phyloP scores from a whole-genome alignment of 30 jellyfish, hydroid and myxozoan genomes.

The Hydra vulgaris region DNA sequence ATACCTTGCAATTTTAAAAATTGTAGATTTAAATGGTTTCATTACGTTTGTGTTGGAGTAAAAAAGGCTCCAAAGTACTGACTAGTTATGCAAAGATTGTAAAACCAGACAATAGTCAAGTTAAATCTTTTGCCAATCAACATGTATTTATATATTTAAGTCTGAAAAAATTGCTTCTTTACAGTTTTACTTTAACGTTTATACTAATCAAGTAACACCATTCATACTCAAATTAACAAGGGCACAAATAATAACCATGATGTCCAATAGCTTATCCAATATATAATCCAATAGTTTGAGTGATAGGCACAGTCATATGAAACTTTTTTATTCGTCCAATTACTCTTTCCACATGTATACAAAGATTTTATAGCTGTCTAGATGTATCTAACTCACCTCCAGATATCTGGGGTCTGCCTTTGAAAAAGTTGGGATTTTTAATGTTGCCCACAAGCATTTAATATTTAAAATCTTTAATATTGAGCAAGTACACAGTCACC shows the following conservation, averaged over 20 bases:
- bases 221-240: too few relatives aligned
- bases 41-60: neutral
- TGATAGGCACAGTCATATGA: too few relatives aligned
- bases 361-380: too few relatives aligned
- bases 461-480: neutral
- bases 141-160: too few relatives aligned
- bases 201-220: neutral
- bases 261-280: too few relatives aligned
- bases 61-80: neutral
- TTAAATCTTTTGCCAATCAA: neutral
- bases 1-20: neutral
- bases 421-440: neutral
- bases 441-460: neutral
- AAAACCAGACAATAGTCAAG: neutral
- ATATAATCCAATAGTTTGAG: too few relatives aligned
- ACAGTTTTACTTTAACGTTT: neutral
- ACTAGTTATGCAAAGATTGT: neutral
- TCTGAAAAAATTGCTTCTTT: too few relatives aligned
- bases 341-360: too few relatives aligned
- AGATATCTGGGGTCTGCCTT: neutral
- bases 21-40: neutral
- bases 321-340: too few relatives aligned
- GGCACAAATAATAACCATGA: too few relatives aligned
- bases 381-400: too few relatives aligned
- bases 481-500: too few relatives aligned